Base-by-base conservation (phyloP, 53 echinoderm and acorn worm genomes). In the Luidia sarsii region DNA sequence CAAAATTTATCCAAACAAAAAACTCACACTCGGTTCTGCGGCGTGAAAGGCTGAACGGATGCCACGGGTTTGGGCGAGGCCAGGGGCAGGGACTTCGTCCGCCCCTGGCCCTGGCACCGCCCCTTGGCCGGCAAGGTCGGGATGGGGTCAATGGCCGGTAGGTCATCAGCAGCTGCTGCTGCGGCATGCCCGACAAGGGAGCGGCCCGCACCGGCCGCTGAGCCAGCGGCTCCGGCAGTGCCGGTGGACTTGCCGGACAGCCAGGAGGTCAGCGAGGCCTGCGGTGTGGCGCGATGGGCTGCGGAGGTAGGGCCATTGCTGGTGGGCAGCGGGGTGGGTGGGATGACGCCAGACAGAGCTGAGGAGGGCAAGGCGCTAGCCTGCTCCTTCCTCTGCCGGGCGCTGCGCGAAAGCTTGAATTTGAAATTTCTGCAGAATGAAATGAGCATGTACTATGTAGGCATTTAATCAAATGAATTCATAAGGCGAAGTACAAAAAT, bases 391-490 rank as follows among this genome's bases (percentile, higher is more conserved):
- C 48, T 77, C 77, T 77, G 77, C 33, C 61, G 59, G 46, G 61
- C 60, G 50, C 65, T 87, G 2, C 87, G 69, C 15, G 87, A 87
- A 50, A 87, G 64, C 80, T 87, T 87, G 80, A 87, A 87, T 54
- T 87, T 87, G 80, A 87, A 87, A 41, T 87, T 87, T 52, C 87
- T 87, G 61, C 61, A 30, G 20, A n/a, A n/a, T n/a, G n/a, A n/a
- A n/a, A n/a, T n/a, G n/a, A n/a, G n/a, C n/a, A n/a, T n/a, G n/a
- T n/a, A n/a, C n/a, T n/a, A n/a, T n/a, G n/a, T n/a, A n/a, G n/a
- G n/a, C n/a, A n/a, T n/a, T n/a, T n/a, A n/a, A n/a, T n/a, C n/a
- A n/a, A n/a, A n/a, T n/a, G n/a, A n/a, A n/a, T n/a, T n/a, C n/a
- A n/a, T n/a, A n/a, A n/a, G n/a, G n/a, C n/a, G n/a, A n/a, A n/a